Conservation (phyloP, 23 tunicate genomes). For the Styela clava region DNA sequence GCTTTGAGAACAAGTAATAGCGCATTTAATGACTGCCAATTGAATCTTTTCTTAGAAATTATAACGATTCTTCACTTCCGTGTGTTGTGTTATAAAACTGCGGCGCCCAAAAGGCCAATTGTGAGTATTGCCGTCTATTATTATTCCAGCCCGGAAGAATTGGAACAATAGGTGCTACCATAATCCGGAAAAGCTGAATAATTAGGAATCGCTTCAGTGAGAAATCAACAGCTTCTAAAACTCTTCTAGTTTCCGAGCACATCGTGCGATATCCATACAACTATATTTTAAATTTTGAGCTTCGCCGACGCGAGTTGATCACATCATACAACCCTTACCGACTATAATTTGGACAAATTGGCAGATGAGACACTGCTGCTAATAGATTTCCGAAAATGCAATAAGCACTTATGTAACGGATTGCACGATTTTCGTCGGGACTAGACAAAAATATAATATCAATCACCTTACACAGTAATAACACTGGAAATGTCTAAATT, state of each 20-base stretch:
- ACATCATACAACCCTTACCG: too few relatives aligned
- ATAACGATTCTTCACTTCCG: not conserved
- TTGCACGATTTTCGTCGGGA: too few relatives aligned
- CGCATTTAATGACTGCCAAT: not conserved
- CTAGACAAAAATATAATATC: not conserved
- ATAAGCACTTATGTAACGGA: not conserved
- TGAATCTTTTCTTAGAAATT: not conserved
- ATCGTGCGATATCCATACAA: too few relatives aligned
- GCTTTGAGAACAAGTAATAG: not conserved
- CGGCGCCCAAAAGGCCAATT: not conserved
- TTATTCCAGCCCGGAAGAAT: not conserved
- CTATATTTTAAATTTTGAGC: too few relatives aligned
- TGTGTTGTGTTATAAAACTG: not conserved
- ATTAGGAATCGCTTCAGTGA: not conserved
- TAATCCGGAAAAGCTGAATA: not conserved
- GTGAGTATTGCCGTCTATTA: not conserved
- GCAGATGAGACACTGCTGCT: too few relatives aligned
- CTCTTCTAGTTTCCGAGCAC: too few relatives aligned
- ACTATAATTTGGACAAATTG: too few relatives aligned
- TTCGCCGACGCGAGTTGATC: too few relatives aligned
- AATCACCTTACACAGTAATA: not conserved
- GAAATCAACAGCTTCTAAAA: too few relatives aligned
- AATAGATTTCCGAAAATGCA: too few relatives aligned
- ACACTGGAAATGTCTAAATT: not conserved
- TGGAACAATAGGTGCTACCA: not conserved